Evolutionary conservation across 2,888 invertebrate genomes (phyloP), one percentile per base, ranked within the genome.

Genomic region (Lordiphosa andalusiaca): DNA sequence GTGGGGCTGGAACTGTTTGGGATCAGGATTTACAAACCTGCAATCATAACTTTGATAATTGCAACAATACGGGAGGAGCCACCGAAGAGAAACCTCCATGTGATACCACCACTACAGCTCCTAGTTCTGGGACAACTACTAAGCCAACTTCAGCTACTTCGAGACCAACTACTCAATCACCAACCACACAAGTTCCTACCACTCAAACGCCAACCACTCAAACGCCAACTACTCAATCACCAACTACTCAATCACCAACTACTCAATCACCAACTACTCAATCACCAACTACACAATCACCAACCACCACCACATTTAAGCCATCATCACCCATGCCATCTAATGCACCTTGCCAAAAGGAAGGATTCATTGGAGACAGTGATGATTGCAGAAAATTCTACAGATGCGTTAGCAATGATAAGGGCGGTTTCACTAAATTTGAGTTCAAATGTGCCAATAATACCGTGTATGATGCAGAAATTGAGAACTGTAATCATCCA

Each of bases 1-100:
- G 94, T 76, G 93, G 91, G 0, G 91, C 92, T 46, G 94, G 93
- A 16, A 93, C 93, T 1, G 91, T 91, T 7, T 93, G 93, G 93
- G 92, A 93, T 75, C 89, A 91, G 51, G 83, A 87, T 9, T 46
- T 87, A 2, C 86, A 87, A 56, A 88, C 88, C 1, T 90, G 90
- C 52, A 89, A 89, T 49, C 87, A 89, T 53, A 87, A 87, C 51
- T 61, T 85, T 6, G 81, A 86, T 16, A 85, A 69, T 56, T 87
- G 87, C 56, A 84, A 81, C 49, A 58, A 71, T 0, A 69, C 16
- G 0, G 46, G 53, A 9, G 44, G 36, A 21, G 47, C 48, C 16
- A 25, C 44, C 16, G 7, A 50, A 49, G 25, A 38, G 25, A 46
- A 61, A 13, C 36, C 72, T 6, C 72, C 72, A 0, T 72, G 75